Conservation (phyloP, 2,113 vertebrate species). For the Mormyrus iriodes region DNA sequence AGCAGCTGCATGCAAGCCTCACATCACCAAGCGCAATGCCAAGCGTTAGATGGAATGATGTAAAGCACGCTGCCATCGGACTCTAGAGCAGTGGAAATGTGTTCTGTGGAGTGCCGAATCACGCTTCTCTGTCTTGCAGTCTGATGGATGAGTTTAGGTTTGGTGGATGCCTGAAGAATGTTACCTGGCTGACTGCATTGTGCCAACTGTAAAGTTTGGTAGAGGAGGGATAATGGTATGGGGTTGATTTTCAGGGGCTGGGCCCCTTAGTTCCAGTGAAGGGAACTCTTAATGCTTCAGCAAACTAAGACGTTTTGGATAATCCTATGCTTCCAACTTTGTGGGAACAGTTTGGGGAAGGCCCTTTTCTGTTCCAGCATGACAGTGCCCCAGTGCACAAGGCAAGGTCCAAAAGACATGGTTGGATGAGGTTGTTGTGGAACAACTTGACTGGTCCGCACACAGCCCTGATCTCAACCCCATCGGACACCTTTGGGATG, state of each 20-base stretch:
- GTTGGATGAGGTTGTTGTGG: not conserved
- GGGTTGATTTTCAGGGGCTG: not conserved
- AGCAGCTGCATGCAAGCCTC: too few species aligned
- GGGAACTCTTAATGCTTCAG: not conserved
- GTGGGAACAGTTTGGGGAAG: not conserved
- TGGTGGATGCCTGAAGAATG: not conserved
- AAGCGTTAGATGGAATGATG: too few species aligned
- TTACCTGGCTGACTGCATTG: not conserved
- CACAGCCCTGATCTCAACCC: not conserved
- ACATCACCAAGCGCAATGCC: too few species aligned
- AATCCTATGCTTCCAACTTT: not conserved
- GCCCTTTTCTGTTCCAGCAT: not conserved
- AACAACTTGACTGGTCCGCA: not conserved
- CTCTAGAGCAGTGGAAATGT: not conserved
- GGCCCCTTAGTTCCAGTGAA: not conserved
- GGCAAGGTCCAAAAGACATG: not conserved
- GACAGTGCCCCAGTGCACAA: not conserved
- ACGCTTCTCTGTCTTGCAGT: not conserved
- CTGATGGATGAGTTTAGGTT: not conserved
- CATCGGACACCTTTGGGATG: not conserved
- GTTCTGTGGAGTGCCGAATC: not conserved
- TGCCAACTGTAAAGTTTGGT: not conserved
- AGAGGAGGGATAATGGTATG: not conserved
- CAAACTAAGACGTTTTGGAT: not conserved
- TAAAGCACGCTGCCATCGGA: not conserved